Conservation (phyloP, 1,140 invertebrate species). For the Drosophila sechellia region DNA sequence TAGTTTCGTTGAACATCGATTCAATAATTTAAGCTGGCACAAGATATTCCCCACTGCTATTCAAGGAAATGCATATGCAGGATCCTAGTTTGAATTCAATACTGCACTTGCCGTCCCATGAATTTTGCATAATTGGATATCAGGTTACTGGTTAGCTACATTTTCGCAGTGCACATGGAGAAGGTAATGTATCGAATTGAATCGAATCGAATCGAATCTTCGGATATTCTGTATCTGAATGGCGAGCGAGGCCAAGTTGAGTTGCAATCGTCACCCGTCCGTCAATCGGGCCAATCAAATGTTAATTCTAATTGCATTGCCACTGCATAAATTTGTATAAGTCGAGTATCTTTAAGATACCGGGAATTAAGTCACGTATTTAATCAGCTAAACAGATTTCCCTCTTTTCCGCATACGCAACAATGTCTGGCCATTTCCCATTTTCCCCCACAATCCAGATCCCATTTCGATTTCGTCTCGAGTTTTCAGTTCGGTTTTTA, state of each 20-base stretch:
- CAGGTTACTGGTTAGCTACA: not conserved
- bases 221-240: constrained; percentile 9
- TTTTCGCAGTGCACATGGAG: not conserved
- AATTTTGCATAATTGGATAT: not conserved
- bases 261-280: constrained; percentile 5
- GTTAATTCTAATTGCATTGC: constrained; percentile 42
- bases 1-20: too few relatives aligned
- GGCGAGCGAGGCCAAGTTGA: constrained; percentile 19
- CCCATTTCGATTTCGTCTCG: constrained; percentile 30
- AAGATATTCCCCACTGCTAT: not conserved
- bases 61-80: not conserved
- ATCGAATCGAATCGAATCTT: constrained; percentile 1
- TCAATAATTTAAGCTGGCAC: too few relatives aligned
- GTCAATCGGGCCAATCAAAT: constrained; percentile 35
- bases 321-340: constrained; percentile 43
- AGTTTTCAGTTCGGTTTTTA: constrained; percentile 14
- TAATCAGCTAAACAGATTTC: constrained; percentile 77
- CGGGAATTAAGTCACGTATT: constrained; percentile 80
- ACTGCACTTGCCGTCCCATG: not conserved
- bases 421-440: constrained; percentile 39
- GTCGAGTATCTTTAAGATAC: constrained; percentile 50
- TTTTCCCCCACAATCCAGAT: constrained; percentile 34
- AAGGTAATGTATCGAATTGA: not conserved
- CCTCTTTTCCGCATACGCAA: constrained; percentile 26
- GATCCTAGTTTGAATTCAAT: not conserved